Base-by-base conservation (phyloP, 2,113 vertebrate genomes). In the Caracal caracal region DNA sequence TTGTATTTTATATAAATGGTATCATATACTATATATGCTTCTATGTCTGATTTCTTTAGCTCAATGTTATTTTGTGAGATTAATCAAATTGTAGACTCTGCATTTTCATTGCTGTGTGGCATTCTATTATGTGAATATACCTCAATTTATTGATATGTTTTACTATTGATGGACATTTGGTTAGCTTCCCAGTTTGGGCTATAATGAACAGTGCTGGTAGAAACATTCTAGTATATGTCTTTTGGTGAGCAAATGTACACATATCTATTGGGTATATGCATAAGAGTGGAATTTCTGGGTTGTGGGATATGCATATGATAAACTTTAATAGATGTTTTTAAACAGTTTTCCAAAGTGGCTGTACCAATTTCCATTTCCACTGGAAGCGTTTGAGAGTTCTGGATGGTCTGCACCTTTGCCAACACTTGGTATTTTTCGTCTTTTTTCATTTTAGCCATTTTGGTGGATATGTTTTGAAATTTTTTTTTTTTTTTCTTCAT, bases 61-160 rank as follows among this genome's bases (percentile, higher is more conserved):
- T 73, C 59, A 85, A 43, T 26, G 28, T 95, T 94, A 61, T 81
- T 71, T 86, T 92, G 49, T 95, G 91, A 96, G 49, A 59, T 94
- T 66, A 71, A 82, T 89, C 59, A 82, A 65, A 28, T 88, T 86
- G 35, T 78, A 78, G 83, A 70, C 43, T 71, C 30, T 76, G 22
- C n/a, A 40, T 95, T 95, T 96, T 95, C 24, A 76, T 86, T 88
- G 13, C 16, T 63, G 3, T 56, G 10, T 83, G 66, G 28, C 59
- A 43, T 84, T 88, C 17, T 63, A 28, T 75, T 90, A 20, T 76
- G 2, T 37, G 19, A 43, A 8, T 47, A 17, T 90, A 80, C 43
- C 30, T 90, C 30, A 24, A 28, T 85, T 80, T 70, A 91, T 81
- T 78, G 93, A 79, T 53, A 51, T 40, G 28, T 73, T 95, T 93